Percentiles rank a stretch among this genome's conserved stretches.
These are phyloP conservation scores for Eupithecia tripunctaria DNA, from an alignment of 2,888 invertebrate genomes.

Conservation along the genomic window DNA sequence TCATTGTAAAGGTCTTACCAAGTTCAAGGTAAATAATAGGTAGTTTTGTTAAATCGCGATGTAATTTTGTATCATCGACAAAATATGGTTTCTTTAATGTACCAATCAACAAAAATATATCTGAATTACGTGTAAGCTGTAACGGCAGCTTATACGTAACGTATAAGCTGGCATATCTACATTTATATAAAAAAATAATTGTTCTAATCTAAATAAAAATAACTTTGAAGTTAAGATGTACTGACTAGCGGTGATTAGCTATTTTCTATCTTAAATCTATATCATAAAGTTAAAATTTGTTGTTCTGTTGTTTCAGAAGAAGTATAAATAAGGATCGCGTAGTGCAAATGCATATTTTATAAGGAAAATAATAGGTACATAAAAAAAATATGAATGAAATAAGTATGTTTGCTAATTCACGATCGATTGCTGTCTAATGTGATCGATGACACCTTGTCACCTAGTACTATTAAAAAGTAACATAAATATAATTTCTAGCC, in stretches of 20 bases:
- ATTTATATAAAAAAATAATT: neutral
- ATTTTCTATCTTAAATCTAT: constrained; percentile 18
- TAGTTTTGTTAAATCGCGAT: neutral
- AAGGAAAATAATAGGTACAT: neutral
- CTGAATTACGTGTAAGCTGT: neutral
- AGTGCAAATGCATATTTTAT: neutral
- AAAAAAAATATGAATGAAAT: neutral
- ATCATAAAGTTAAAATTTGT: constrained; percentile 7
- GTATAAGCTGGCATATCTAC: neutral
- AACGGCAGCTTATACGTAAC: no score
- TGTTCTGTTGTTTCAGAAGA: neutral
- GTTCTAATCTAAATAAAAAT: neutral
- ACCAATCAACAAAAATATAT: neutral
- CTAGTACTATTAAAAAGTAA: neutral
- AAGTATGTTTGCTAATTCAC: neutral
- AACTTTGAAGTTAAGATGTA: neutral
- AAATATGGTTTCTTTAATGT: neutral
- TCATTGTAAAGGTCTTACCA: constrained; percentile 42
- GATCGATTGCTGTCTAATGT: neutral
- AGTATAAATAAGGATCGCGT: neutral
- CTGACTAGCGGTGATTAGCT: neutral
- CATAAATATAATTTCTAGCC: neutral
- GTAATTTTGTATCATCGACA: neutral
- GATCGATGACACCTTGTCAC: neutral
- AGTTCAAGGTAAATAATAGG: constrained; percentile 49